Conservation (phyloP, 2,888 invertebrate genomes). For the Scrobipalpa costella region DNA sequence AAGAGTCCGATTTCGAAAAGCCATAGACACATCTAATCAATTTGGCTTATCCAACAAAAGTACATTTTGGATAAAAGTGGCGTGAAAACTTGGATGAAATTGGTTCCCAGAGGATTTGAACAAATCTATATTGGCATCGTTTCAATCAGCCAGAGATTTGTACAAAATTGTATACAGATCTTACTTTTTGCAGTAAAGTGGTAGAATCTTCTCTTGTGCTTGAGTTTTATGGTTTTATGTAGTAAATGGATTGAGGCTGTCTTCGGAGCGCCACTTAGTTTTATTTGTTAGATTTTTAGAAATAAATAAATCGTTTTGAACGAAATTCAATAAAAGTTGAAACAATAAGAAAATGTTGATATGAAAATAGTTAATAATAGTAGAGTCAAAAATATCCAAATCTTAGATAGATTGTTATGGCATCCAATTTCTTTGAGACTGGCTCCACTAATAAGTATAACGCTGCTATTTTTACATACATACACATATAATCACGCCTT, state of each 20-base stretch:
- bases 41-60: slow-evolving; percentile 8
- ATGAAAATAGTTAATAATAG: no score
- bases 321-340: no score
- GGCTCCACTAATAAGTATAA: no score
- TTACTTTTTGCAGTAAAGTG: slow-evolving; percentile 1
- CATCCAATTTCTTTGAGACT: no score
- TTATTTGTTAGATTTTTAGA: not conserved
- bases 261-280: not conserved
- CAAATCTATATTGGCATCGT: slow-evolving; percentile 20
- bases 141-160: slow-evolving; percentile 19
- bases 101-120: slow-evolving; percentile 9
- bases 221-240: no score
- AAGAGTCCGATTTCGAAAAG: not conserved
- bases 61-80: slow-evolving; percentile 11
- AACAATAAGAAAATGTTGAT: no score
- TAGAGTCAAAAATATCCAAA: no score
- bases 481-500: no score
- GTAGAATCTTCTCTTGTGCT: not conserved
- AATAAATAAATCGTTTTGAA: no score
- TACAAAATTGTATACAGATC: slow-evolving; percentile 18
- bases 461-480: no score
- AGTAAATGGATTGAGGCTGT: slow-evolving; percentile 3
- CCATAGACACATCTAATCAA: slow-evolving; percentile 6
- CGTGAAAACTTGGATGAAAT: slow-evolving; percentile 3
- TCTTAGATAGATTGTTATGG: no score